Evolutionary conservation across 2,888 invertebrate species (phyloP), one percentile per base, ranked within the genome.

Genomic region (Cryptus viduatorius): DNA sequence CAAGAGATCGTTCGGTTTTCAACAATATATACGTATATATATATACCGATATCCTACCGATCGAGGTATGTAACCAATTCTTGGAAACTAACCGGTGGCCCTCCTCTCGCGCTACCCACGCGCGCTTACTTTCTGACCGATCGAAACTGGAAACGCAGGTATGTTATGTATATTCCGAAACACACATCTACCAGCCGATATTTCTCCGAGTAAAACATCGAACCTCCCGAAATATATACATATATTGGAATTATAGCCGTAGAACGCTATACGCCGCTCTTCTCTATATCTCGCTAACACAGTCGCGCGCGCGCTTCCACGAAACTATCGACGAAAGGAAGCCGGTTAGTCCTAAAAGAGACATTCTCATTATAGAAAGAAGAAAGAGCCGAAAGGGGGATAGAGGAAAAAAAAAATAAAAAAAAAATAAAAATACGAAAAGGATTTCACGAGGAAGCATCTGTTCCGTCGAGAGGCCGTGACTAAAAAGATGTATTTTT

Each of bases 1-100:
- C 87, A 86, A 86, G 85, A 80, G 84, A 83, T 84, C 85, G 84
- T 68, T 65, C 72, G 59, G 83, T 79, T 83, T 83, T 79, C 5
- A 64, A 73, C 75, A 65, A 53, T 65, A 4, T 44, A 16, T 56
- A 16, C 1, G 31, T 46, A 24, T 50, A 50, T 53, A 50, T 53
- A 61, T 71, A 72, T 14, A 65, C 46, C 14, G 44, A 69, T 82
- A 61, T 19, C 31, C 14, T 12, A 46, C 50, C 44, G n/a, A 37
- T 37, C 37, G 65, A 50, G 50, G 71, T 65, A 78, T 78, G 69
- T 81, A 82, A 75, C 72, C 69, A 56, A 82, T 84, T 84, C 84
- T 64, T 75, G 75, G 84, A 84, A 84, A 84, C 75, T 71, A 24
- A 29, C 31, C 59, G 68, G 29, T 50, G 77, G 44, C 50, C 80